Base-by-base conservation (phyloP, 2,797 vertebrate genomes). In the Malurus splendens region DNA sequence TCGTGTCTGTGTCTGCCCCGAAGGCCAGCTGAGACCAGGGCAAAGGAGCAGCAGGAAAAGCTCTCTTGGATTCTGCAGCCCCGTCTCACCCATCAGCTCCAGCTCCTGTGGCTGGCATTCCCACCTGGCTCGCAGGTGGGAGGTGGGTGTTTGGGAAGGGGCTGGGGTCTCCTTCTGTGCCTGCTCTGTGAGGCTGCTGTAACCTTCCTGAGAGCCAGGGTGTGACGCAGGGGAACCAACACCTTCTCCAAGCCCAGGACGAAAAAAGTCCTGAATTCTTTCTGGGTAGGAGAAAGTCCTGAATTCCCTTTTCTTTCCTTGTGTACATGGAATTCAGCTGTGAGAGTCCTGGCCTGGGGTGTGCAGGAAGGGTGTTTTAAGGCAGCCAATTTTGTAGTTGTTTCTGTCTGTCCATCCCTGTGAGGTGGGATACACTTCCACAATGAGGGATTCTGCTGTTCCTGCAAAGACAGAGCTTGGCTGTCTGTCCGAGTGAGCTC, bases 1-100 rank as follows among this genome's bases (percentile, higher is more conserved):
- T 94, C 66, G 50, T 93, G 94, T 95, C 90, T 90, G 94, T 96
- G 45, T 89, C 64, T 86, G 93, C 86, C 82, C 77, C 10, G 2
- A 50, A 38, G 93, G 74, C 52, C 91, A 93, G 86, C 93, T 9
- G 71, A 36, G 84, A n/a, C 6, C 6, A 25, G 64, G 77, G 79
- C 70, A 23, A 56, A 66, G 82, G 59, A 81, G 91, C 90, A 67
- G 92, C 71, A 67, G 80, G 24, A 41, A 6, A 59, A 64, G 79
- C 51, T 56, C 7, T 13, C 56, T 41, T 0, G 17, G 51, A 2
- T 19, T 19, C 73, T 27, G 65, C 76, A 32, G 50, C 54, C 48
- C 76, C 2, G 0, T 24, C 0, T 0, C 66, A 19, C 14, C 71
- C 66, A 30, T 45, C 10, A 1, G 61, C 75, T 25, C 41, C 2